Evolutionary conservation across 2,888 invertebrate genomes (phyloP).

Genomic region (Parnassius smintheus): DNA sequence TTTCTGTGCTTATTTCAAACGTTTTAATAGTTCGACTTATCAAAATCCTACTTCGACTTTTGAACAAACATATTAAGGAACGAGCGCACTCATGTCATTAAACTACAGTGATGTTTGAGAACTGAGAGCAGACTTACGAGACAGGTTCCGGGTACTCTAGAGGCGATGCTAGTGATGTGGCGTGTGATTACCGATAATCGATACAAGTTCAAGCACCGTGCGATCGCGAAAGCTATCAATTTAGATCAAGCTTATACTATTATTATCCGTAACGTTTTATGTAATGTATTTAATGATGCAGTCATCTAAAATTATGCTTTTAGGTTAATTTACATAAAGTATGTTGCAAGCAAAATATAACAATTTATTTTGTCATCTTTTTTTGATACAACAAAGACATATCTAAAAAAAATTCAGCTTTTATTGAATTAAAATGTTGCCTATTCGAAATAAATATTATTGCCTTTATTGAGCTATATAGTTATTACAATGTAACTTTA

Average conservation of each 20-base stretch:
- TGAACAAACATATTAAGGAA: conserved; percentile 27
- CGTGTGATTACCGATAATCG: conserved; percentile 26
- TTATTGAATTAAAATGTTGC: not conserved
- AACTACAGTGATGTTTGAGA: conserved; percentile 42
- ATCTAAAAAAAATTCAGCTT: no score
- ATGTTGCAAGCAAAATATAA: not conserved
- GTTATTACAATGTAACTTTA: no score
- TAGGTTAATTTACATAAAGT: conserved; percentile 4
- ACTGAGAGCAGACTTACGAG: conserved; percentile 37
- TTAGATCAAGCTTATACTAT: conserved; percentile 9
- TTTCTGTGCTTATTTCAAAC: not conserved
- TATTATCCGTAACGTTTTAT: conserved; percentile 14
- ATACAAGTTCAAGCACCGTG: conserved; percentile 16
- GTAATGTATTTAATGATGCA: conserved; percentile 19
- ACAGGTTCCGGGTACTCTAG: conserved; percentile 24
- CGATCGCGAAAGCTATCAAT: conserved; percentile 19
- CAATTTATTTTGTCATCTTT: not conserved
- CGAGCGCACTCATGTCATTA: conserved; percentile 37
- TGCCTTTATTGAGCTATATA: no score
- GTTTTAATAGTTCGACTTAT: conserved; percentile 1
- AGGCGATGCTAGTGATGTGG: conserved; percentile 33
- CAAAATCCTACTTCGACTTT: conserved; percentile 11
- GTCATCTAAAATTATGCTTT: conserved; percentile 6
- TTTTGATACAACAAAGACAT: no score
- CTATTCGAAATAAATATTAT: no score